A percentile compares a stretch with the other conserved stretches of the same genome.
phyloP scores from a whole-genome alignment of 2,113 vertebrate genomes.

The Vidua macroura region DNA sequence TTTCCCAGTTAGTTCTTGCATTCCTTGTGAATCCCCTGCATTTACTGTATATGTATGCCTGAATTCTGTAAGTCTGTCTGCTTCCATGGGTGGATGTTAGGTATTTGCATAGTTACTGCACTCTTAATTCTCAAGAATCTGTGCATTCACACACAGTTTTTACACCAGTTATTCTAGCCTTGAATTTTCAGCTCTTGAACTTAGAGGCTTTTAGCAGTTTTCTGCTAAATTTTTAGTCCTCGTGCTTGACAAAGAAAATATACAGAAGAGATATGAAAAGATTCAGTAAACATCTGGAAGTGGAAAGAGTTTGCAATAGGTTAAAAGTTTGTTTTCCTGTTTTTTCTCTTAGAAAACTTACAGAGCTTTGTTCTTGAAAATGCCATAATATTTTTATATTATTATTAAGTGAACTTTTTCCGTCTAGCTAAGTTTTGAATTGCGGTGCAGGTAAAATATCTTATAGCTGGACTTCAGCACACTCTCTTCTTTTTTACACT shows the following conservation, averaged over 20 bases:
- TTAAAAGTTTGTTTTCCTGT: background rate
- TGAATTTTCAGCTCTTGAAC: background rate
- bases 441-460: background rate
- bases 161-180: background rate
- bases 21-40: background rate
- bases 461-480: background rate
- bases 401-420: background rate
- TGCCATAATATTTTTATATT: background rate
- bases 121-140: background rate
- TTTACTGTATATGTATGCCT: background rate
- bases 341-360: background rate
- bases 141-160: background rate
- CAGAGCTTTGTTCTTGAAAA: background rate
- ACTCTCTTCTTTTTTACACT: background rate
- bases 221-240: background rate
- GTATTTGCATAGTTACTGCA: background rate
- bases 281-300: background rate
- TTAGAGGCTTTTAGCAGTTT: background rate
- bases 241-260: background rate
- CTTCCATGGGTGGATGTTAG: background rate
- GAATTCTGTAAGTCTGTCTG: background rate
- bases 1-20: background rate
- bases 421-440: background rate
- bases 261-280: background rate
- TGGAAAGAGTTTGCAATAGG: background rate